Conservation (phyloP, 2,888 invertebrate species). For the Oxytorus armatus region DNA sequence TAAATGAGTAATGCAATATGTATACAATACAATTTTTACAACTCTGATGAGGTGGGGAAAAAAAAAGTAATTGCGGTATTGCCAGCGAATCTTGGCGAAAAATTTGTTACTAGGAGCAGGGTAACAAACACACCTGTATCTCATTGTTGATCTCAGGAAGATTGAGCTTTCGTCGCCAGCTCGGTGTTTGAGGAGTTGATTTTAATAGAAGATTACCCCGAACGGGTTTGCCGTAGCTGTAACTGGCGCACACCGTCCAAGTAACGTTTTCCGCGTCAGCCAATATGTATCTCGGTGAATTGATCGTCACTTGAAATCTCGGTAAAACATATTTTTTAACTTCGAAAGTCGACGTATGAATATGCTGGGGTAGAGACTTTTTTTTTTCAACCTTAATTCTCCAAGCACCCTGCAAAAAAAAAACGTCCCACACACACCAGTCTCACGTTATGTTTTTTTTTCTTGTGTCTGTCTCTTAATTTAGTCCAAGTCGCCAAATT, state of each 20-base stretch:
- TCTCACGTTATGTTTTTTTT: neutral
- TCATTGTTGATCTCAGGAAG: conserved; percentile 80
- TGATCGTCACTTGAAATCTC: conserved; percentile 86
- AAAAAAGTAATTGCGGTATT: too few species aligned
- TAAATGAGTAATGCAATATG: too few species aligned
- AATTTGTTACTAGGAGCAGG: neutral
- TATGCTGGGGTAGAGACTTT: conserved; percentile 77
- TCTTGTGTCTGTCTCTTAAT: neutral
- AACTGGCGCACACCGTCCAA: conserved; percentile 87
- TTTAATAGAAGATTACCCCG: conserved; percentile 85
- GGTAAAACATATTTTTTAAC: conserved; percentile 87
- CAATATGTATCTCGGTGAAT: conserved; percentile 85
- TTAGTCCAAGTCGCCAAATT: neutral
- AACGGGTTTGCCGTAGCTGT: conserved; percentile 88
- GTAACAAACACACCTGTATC: conserved; percentile 72
- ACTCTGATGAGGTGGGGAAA: too few species aligned
- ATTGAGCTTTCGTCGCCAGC: conserved; percentile 80
- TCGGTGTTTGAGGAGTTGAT: conserved; percentile 80
- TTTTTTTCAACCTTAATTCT: conserved; percentile 84
- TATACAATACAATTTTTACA: too few species aligned
- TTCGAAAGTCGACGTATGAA: conserved; percentile 84
- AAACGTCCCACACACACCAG: neutral
- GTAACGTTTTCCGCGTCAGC: conserved; percentile 83
- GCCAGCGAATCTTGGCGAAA: neutral
- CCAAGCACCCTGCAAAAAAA: conserved; percentile 85